Evolutionary conservation across 2,888 invertebrate species (phyloP).

Genomic region (Agrilus mali): DNA sequence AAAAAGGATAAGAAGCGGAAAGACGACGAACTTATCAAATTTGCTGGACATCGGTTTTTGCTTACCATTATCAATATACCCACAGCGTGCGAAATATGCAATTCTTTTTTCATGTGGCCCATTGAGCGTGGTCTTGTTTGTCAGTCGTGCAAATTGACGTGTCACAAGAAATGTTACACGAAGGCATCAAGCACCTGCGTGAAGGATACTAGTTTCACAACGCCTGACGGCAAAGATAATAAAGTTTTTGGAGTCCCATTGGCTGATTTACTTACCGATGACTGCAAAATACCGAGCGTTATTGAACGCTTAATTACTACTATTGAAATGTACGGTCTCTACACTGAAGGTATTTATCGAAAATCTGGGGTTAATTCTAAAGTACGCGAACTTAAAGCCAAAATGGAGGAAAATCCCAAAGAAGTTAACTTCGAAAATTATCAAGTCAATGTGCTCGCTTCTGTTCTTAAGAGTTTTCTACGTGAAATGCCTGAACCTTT

Average conservation of each 20-base stretch:
- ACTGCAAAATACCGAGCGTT: conserved; percentile 74
- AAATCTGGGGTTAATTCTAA: conserved; percentile 82
- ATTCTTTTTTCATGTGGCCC: conserved; percentile 91
- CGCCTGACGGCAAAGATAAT: conserved; percentile 34
- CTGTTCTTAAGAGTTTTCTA: conserved; percentile 79
- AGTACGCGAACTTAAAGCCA: conserved; percentile 61
- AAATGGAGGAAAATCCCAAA: conserved; percentile 65
- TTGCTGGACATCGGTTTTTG: conserved; percentile 74
- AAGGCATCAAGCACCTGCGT: conserved; percentile 50
- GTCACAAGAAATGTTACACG: conserved; percentile 87
- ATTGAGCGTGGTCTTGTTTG: conserved; percentile 77
- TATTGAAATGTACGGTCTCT: conserved; percentile 84
- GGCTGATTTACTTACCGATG: conserved; percentile 56
- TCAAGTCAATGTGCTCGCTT: conserved; percentile 81
- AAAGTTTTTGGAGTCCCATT: conserved; percentile 77
- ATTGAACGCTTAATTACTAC: conserved; percentile 79
- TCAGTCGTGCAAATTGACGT: conserved; percentile 75
- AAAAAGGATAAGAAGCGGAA: conserved; percentile 77
- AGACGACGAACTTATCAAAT: conserved; percentile 55
- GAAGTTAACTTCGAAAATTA: conserved; percentile 63
- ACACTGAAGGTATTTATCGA: conserved; percentile 86
- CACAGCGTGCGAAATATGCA: conserved; percentile 91
- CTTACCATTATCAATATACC: conserved; percentile 89
- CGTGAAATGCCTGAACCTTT: conserved; percentile 89
- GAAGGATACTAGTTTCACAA: conserved; percentile 32